Evolutionary conservation across 2,888 invertebrate genomes (phyloP), one percentile per base, ranked within the genome.

Genomic region (Helicoverpa assulta): DNA sequence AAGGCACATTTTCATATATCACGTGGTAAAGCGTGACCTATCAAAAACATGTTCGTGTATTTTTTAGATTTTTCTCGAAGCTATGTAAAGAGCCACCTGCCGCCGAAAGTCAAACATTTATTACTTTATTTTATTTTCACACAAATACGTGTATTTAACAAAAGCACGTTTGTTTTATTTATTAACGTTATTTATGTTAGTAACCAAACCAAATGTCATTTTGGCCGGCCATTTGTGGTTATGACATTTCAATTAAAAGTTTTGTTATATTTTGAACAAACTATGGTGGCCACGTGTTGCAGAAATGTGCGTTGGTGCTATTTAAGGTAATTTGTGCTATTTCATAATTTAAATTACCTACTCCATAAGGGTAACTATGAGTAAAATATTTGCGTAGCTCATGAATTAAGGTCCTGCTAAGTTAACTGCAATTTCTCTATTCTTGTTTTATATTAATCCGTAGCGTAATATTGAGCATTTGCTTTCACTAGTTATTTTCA

Each of bases 131-230:
- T 43, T 62, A 68, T 65, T 63, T 54, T 54, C 19, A 53, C 55
- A 56, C 19, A 78, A 65, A 59, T 60, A 47, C 47, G n/a, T 47
- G n/a, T 47, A n/a, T 47, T 47, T 47, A 78, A 26, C 29, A 52
- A 4, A 29, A 21, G n/a, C 37, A 66, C n/a, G 60, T 66, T 78
- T 73, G 63, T 78, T 54, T 78, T 60, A 77, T 74, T 78, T 70
- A 74, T 78, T 60, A 74, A 51, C 33, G 56, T 77, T 70, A 78
- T 77, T 77, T 78, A 78, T 70, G 76, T 66, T 60, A 60, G 47
- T 50, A 19, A 56, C 79, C 60, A 63, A 66, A 64, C 76, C 63
- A 74, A 67, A 66, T 70, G 60, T 57, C 66, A 57, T 62, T 74
- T 56, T 61, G 66, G 52, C 47, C 56, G 54, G 53, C 16, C 55